Percentiles rank a stretch among this genome's conserved stretches.
Conservation (phyloP, 2,888 invertebrate genomes). For the Metellina segmentata region DNA sequence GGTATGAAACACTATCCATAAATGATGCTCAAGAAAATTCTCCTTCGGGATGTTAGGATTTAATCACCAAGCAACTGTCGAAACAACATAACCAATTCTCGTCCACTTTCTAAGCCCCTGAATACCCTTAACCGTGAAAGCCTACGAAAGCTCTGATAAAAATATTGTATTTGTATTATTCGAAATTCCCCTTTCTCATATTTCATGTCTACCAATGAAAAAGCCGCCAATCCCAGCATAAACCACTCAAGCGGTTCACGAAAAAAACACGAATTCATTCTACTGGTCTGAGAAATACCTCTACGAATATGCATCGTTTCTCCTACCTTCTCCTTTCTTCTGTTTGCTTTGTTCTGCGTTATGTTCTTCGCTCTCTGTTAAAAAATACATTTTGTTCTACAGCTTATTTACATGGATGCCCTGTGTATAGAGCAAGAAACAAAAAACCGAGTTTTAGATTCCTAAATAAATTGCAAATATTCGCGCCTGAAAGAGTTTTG, state of each 20-base stretch:
- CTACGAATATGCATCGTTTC: slow-evolving; percentile 22
- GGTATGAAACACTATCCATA: no score
- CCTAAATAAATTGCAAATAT: slow-evolving; percentile 40
- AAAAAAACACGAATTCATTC: slow-evolving; percentile 45
- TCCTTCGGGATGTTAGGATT: neutral
- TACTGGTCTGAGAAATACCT: slow-evolving; percentile 16
- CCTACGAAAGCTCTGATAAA: slow-evolving; percentile 1
- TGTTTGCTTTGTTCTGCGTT: neutral
- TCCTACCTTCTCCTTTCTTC: neutral
- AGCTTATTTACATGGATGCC: slow-evolving; percentile 50
- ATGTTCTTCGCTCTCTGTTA: neutral
- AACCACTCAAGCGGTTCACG: slow-evolving; percentile 17
- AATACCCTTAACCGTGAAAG: neutral
- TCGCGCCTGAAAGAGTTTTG: neutral
- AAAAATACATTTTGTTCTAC: slow-evolving; percentile 18
- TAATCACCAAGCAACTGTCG: slow-evolving; percentile 3
- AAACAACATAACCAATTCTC: neutral
- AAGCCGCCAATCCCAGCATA: slow-evolving; percentile 22
- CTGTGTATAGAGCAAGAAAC: slow-evolving; percentile 12
- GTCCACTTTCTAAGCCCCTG: neutral
- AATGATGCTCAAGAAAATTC: no score
- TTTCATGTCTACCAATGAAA: slow-evolving; percentile 20
- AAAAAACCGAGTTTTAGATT: neutral
- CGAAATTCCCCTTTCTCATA: slow-evolving; percentile 13
- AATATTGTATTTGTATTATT: slow-evolving; percentile 27